A percentile compares a stretch with the other conserved stretches of the same genome.
Conservation (phyloP, 2,797 vertebrate species). For the Gambusia yucatana region DNA sequence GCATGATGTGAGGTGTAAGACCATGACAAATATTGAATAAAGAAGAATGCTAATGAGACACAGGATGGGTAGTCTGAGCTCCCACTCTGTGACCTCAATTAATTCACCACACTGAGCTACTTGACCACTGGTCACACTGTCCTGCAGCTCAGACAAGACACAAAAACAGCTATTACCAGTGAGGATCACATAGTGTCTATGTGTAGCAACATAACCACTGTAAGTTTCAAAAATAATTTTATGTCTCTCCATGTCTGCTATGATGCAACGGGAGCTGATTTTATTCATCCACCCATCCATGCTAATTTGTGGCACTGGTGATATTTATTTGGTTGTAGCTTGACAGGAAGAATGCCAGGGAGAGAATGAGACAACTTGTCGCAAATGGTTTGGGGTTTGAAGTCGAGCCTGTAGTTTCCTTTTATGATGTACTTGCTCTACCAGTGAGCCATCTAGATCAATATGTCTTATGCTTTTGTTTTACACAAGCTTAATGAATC, state of each 20-base stretch:
- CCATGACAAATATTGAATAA: constrained; percentile 39
- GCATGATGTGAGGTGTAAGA: constrained; percentile 11
- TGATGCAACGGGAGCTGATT: neutral
- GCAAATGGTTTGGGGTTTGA: neutral
- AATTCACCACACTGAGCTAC: constrained; percentile 80
- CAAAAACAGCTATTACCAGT: constrained; percentile 20
- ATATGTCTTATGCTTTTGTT: neutral
- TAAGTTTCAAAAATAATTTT: neutral
- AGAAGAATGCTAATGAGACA: constrained; percentile 63
- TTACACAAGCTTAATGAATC: neutral
- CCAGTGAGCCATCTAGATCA: neutral
- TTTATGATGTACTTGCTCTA: neutral
- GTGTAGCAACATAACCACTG: neutral
- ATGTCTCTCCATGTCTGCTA: neutral
- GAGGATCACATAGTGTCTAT: constrained; percentile 1
- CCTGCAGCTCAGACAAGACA: constrained; percentile 50
- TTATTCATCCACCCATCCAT: neutral
- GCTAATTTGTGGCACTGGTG: neutral
- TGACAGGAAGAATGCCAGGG: neutral
- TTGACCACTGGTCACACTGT: constrained; percentile 74
- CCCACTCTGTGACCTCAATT: constrained; percentile 78
- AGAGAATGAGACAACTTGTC: neutral
- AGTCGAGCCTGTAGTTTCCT: neutral
- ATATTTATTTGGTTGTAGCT: neutral
- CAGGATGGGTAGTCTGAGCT: constrained; percentile 51